Evolutionary conservation across 2,797 vertebrate genomes (phyloP), one percentile per base, ranked within the genome.

Genomic region (Parambassis ranga): DNA sequence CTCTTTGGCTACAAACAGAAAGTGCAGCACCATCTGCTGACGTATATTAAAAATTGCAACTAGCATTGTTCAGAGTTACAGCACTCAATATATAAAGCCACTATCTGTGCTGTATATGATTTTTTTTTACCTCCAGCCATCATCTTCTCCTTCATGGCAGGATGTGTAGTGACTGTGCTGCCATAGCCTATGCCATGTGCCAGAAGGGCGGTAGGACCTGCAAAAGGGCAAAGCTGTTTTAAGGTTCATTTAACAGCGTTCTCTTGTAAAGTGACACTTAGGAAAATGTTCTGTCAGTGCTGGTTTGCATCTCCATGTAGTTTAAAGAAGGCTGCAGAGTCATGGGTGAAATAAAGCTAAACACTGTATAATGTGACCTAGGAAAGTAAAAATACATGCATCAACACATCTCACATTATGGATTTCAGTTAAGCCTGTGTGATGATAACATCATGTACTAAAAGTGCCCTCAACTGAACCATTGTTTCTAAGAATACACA

Each of bases 101-200:
- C 20, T 9, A 10, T 33, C 28, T 48, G 5, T 11, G 33, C 28
- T 48, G 5, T 11, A 36, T 5, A 39, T 33, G 0, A 6, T 30
- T 16, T 11, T 30, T 23, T 13, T 53, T 89, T 93, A 98, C 98
- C 94, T 87, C 96, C 96, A 55, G 82, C 85, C 96, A 99, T 96
- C 95, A 99, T 97, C 84, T 96, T 99, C 70, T 99, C 96, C 81
- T 98, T 99, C 75, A 94, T 95, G 67, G 87, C 91, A 3, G 98
- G 97, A 75, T 99, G 97, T 1, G 96, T 96, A 2, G 98, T 99
- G 36, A 99, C 95, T 64, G 93, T 96, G 88, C 94, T 94, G 81
- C 96, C 96, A 31, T 92, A 98, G 1, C 93, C 95, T 7, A 99
- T 94, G 27, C 94, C 96, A 48, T 99, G 97, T 16, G 97, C 96